Evolutionary conservation across 2,888 invertebrate species (phyloP).

Genomic region (Pristionchus arcanus): DNA sequence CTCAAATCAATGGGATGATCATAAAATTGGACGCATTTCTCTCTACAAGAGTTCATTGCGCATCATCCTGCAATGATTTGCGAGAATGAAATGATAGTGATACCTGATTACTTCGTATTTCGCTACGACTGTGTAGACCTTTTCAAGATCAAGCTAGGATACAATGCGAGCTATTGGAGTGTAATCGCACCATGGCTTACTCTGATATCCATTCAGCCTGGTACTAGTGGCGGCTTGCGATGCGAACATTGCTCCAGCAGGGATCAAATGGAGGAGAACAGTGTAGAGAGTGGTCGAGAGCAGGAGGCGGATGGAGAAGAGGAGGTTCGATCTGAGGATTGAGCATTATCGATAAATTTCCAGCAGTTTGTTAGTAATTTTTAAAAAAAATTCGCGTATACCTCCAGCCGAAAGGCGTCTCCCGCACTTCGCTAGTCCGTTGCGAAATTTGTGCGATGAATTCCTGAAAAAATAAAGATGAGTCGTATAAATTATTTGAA

Average conservation of each 20-base stretch:
- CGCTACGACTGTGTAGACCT: no score
- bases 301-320: constrained; percentile 66
- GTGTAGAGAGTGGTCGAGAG: constrained; percentile 73
- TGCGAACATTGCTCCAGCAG: constrained; percentile 74
- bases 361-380: no score
- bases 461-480: background rate
- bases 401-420: background rate
- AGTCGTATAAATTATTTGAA: no score
- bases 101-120: no score
- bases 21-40: no score
- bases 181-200: constrained; percentile 57
- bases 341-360: background rate
- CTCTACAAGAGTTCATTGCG: no score
- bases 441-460: background rate
- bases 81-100: no score
- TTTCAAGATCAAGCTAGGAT: no score
- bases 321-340: constrained; percentile 37
- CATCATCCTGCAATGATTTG: no score
- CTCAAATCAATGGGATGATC: constrained; percentile 64
- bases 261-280: constrained; percentile 69
- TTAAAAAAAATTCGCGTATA: no score
- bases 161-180: no score
- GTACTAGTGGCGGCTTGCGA: constrained; percentile 72
- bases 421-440: background rate
- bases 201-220: constrained; percentile 70